Percentiles rank a stretch among this genome's conserved stretches.
Evolutionary conservation across 2,797 vertebrate species (phyloP).

Genomic region (Falco rusticolus): DNA sequence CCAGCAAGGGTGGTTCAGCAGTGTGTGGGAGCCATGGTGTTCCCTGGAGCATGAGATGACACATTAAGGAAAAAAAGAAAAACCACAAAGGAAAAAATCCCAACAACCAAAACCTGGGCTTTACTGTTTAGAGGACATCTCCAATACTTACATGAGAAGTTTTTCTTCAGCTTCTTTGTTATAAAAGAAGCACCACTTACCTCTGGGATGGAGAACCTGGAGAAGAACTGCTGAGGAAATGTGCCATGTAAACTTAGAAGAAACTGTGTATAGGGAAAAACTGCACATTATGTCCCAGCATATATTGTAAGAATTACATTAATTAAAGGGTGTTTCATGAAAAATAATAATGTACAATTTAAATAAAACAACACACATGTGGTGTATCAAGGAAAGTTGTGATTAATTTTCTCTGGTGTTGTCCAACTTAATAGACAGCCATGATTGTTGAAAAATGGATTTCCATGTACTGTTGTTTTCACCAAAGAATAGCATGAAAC

Average conservation of each 20-base stretch:
- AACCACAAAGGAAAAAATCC: no score
- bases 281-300: neutral
- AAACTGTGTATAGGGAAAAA: neutral
- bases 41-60: neutral
- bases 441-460: neutral
- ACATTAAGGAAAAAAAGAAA: no score
- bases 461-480: neutral
- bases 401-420: neutral
- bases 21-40: neutral
- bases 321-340: neutral
- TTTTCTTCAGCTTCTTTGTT: neutral
- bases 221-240: neutral
- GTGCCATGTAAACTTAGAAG: neutral
- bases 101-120: accelerated
- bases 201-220: accelerated
- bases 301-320: neutral
- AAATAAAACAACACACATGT: neutral
- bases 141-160: neutral
- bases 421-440: neutral
- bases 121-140: neutral
- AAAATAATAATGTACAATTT: neutral
- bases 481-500: neutral
- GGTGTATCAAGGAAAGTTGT: neutral
- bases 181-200: neutral
- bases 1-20: neutral